These are phyloP conservation scores for Thereuonema tuberculata DNA, from an alignment of 1,140 invertebrate species.

Conservation along the genomic window DNA sequence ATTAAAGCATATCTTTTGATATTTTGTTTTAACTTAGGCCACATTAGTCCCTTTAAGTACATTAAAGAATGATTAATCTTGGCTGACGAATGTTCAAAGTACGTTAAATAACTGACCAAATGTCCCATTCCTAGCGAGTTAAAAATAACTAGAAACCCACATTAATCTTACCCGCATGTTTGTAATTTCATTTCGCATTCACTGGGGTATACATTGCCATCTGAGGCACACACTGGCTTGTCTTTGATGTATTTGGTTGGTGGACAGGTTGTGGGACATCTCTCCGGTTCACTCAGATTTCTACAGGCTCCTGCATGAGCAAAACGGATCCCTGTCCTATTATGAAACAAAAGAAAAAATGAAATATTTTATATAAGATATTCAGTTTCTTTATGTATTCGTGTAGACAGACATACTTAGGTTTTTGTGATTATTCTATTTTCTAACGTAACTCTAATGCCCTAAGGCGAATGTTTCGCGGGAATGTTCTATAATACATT, in stretches of 20 bases:
- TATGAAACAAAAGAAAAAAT: conserved; percentile 19
- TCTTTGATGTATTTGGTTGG: conserved; percentile 51
- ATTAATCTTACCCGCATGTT: conserved; percentile 69
- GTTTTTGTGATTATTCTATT: not conserved
- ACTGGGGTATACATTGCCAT: conserved; percentile 84
- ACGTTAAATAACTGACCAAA: no score
- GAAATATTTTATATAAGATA: not conserved
- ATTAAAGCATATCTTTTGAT: no score
- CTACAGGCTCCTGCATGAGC: conserved; percentile 73
- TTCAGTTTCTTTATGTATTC: not conserved
- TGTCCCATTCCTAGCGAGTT: no score
- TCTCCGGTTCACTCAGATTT: conserved; percentile 72
- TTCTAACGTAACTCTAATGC: not conserved
- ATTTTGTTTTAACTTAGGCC: no score
- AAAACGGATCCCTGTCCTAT: conserved; percentile 47
- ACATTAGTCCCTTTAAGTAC: no score
- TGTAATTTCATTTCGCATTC: conserved; percentile 83
- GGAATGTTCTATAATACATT: no score
- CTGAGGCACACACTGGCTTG: conserved; percentile 66
- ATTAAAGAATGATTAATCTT: no score
- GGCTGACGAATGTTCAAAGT: no score
- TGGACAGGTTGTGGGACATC: conserved; percentile 72
- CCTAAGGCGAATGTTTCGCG: no score
- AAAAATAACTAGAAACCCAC: no score
- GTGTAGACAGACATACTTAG: not conserved